Base-by-base conservation (phyloP, 1,140 invertebrate species). In the Neelides sp. region DNA sequence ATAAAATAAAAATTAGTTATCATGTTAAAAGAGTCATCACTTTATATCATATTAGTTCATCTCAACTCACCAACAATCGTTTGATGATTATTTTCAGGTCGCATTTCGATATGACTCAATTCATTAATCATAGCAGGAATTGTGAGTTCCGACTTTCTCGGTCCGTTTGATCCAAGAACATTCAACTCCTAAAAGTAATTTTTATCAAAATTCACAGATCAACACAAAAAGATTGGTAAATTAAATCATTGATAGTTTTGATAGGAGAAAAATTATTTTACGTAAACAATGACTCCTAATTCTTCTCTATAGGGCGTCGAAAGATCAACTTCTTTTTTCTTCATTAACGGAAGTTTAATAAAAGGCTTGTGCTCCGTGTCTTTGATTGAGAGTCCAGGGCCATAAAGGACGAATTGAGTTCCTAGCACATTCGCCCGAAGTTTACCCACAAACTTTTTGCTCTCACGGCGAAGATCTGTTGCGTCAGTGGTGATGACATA, bases 401-500 rank as follows among this genome's bases (percentile, higher is more conserved):
- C 91, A 65, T 83, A 98, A 22, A 97, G 78, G 0, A 90, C 94
- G 64, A 98, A 99, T 44, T 92, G 85, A 1, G 94, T 98, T 13
- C 95, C 95, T 23, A 98, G 71, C 12, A 97, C 72, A 72, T 98
- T 98, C 2, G 92, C 96, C 22, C 93, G 73, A n/a, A 98, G 71
- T 72, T 98, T 98, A 0, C 86, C 86, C 5, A 92, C 80, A 68
- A 80, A 94, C 17, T 89, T 83, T 55, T 95, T 88, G 1, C 88
- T 92, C 39, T 80, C 82, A 30, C 93, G 74, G 0, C 89, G 89
- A 40, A 98, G 71, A 72, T 98, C 93, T 1, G 92, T 97, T 0
- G 95, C 90, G 73, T 99, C 95, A 0, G 87, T 93, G 5, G 93
- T 96, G 64, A 99, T 93, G 13, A 98, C 73, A 69, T 99, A 98